A percentile compares a stretch with the other conserved stretches of the same genome.
Conservation (phyloP, 1,140 invertebrate genomes). For the Pseudomyrmex gracilis region DNA sequence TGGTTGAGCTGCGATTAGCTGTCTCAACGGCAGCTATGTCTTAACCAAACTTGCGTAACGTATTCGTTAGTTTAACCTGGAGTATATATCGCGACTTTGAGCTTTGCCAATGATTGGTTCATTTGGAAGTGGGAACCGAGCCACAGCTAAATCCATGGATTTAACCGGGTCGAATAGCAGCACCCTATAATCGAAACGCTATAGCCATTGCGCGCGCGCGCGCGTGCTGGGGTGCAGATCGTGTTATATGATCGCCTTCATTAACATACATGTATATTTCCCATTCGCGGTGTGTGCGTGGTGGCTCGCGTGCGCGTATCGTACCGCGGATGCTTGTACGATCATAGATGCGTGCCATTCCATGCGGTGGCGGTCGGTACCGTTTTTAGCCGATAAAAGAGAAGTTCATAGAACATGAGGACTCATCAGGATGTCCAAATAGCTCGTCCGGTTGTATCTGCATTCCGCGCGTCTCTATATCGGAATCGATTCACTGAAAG, state of each 20-base stretch:
- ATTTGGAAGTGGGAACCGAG: conserved; percentile 63
- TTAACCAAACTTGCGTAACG: conserved; percentile 63
- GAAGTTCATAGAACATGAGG: conserved; percentile 60
- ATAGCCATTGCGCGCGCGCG: conserved; percentile 38
- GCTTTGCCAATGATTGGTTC: conserved; percentile 65
- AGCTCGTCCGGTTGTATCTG: conserved; percentile 53
- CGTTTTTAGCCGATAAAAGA: conserved; percentile 65
- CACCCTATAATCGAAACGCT: conserved; percentile 72
- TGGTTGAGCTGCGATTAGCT: conserved; percentile 49
- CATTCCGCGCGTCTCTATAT: conserved; percentile 55
- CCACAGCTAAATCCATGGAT: conserved; percentile 64
- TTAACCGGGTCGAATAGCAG: conserved; percentile 71
- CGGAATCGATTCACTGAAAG: conserved; percentile 56
- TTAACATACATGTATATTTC: conserved; percentile 62
- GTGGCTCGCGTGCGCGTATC: conserved; percentile 28
- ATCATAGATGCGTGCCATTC: conserved; percentile 60
- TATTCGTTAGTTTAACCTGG: conserved; percentile 63
- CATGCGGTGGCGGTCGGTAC: conserved; percentile 36
- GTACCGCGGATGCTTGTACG: conserved; percentile 49
- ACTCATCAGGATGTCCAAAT: conserved; percentile 58
- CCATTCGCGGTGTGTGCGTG: conserved; percentile 4
- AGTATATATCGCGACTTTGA: conserved; percentile 55
- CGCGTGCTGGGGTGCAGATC: conserved; percentile 53
- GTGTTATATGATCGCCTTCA: conserved; percentile 67
- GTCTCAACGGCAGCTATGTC: conserved; percentile 37